A percentile compares a stretch with the other conserved stretches of the same genome.
phyloP scores from a whole-genome alignment of 2,888 invertebrate genomes.

The Mimumesa dahlbomi region DNA sequence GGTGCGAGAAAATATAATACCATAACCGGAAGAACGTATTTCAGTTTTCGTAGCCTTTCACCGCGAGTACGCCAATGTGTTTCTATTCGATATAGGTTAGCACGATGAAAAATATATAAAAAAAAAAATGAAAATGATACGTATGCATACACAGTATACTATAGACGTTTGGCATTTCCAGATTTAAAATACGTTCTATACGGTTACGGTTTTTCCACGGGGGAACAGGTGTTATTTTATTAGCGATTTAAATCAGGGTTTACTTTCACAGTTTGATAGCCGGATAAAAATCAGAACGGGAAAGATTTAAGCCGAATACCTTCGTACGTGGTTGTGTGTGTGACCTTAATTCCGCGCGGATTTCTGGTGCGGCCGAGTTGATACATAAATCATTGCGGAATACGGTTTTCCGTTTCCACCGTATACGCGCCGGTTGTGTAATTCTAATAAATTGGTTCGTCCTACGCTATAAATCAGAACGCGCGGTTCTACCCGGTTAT shows the following conservation, averaged over 20 bases:
- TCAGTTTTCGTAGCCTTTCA: no score
- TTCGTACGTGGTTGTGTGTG: constrained; percentile 16
- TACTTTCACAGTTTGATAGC: constrained; percentile 11
- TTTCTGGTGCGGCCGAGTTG: constrained; percentile 33
- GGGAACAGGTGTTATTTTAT: constrained; percentile 20
- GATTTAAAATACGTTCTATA: neutral
- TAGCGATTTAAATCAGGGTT: constrained; percentile 6
- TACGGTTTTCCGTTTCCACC: constrained; percentile 48
- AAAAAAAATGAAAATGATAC: no score
- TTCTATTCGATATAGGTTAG: no score
- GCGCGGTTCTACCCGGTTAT: no score
- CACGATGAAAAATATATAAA: no score
- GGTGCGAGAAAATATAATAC: no score
- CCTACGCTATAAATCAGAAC: constrained; percentile 54
- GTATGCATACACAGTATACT: neutral
- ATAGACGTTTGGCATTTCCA: neutral
- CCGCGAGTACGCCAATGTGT: no score
- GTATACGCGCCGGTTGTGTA: constrained; percentile 60
- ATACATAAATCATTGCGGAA: constrained; percentile 60
- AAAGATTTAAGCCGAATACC: constrained; percentile 25
- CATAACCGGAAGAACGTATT: no score
- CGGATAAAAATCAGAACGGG: constrained; percentile 5
- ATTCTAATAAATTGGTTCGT: constrained; percentile 71
- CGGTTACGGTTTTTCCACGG: no score
- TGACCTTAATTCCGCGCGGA: constrained; percentile 54